Evolutionary conservation across 2,888 invertebrate genomes (phyloP).

Genomic region (Hyles lineata): DNA sequence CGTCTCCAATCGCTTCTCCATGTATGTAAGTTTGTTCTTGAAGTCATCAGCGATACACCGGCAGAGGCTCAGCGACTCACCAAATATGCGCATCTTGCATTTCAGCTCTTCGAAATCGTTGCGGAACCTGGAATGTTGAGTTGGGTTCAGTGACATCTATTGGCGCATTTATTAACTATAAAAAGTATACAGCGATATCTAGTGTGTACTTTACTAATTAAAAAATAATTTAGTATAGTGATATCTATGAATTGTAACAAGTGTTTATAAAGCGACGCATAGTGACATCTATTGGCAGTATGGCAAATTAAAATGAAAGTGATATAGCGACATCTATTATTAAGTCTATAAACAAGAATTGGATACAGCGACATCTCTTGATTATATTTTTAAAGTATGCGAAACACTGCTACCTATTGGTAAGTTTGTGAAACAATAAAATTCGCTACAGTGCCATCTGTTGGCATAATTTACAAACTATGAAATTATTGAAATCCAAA

Average conservation of each 20-base stretch:
- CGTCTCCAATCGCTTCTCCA: conserved; percentile 59
- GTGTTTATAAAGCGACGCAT: not conserved
- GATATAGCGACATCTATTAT: too few relatives aligned
- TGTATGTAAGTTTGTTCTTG: conserved; percentile 48
- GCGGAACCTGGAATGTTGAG: conserved; percentile 57
- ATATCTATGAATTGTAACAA: not conserved
- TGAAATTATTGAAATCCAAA: too few relatives aligned
- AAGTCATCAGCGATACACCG: conserved; percentile 64
- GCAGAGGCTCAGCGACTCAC: conserved; percentile 65
- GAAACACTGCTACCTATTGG: too few relatives aligned
- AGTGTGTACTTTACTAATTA: not conserved
- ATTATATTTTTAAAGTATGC: too few relatives aligned
- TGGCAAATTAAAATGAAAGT: not conserved
- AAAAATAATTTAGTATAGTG: not conserved
- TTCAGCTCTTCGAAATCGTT: conserved; percentile 66
- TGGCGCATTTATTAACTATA: too few relatives aligned
- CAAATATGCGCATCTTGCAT: conserved; percentile 70
- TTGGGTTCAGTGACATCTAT: conserved; percentile 4
- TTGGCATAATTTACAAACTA: too few relatives aligned
- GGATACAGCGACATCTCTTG: too few relatives aligned
- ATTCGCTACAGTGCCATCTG: too few relatives aligned
- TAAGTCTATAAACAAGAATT: too few relatives aligned
- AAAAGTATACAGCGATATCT: not conserved
- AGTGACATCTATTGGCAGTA: not conserved
- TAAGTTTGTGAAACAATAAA: too few relatives aligned